Percentiles rank a stretch among this genome's conserved stretches.
These are phyloP conservation scores for Nannobrachium achirus DNA, from an alignment of 2,113 vertebrate genomes.

Conservation along the genomic window DNA sequence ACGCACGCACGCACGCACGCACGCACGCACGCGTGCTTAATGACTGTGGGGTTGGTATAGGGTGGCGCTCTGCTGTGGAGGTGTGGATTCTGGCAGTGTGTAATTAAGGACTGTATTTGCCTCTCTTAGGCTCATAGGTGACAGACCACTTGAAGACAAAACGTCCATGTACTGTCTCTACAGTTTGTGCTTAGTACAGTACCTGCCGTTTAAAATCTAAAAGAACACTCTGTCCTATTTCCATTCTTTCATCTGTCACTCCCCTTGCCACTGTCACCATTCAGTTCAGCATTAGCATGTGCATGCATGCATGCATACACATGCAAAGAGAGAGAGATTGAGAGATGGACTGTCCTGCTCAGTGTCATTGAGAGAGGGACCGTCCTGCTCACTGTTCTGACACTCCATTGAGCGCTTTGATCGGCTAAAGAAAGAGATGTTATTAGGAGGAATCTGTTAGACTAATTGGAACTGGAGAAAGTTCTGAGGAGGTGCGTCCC, in stretches of 20 bases:
- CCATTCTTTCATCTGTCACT: neutral
- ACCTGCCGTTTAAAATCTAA: no score
- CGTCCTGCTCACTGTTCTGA: neutral
- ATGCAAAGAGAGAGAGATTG: neutral
- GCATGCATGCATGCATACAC: constrained; percentile 2
- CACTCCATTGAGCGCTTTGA: constrained; percentile 11
- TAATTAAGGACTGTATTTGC: constrained; percentile 52
- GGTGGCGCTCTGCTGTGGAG: constrained; percentile 15
- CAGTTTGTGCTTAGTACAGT: no score
- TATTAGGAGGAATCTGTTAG: constrained; percentile 19
- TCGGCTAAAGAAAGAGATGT: constrained; percentile 35
- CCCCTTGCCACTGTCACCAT: neutral
- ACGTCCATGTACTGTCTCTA: neutral
- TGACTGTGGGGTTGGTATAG: constrained; percentile 34
- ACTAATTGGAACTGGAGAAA: constrained; percentile 31
- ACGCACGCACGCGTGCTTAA: constrained; percentile 2
- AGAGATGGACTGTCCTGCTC: neutral
- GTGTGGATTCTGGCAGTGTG: constrained; percentile 26
- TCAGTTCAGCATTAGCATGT: neutral
- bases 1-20: neutral
- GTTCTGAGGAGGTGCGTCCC: constrained; percentile 18
- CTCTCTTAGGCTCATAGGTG: constrained; percentile 19
- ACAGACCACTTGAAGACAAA: constrained; percentile 6
- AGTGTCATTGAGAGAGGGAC: no score
- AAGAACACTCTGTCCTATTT: no score